Percentiles rank a stretch among this genome's conserved stretches.
Conservation (phyloP, 2,113 vertebrate genomes). For the Muntiacus reevesi region DNA sequence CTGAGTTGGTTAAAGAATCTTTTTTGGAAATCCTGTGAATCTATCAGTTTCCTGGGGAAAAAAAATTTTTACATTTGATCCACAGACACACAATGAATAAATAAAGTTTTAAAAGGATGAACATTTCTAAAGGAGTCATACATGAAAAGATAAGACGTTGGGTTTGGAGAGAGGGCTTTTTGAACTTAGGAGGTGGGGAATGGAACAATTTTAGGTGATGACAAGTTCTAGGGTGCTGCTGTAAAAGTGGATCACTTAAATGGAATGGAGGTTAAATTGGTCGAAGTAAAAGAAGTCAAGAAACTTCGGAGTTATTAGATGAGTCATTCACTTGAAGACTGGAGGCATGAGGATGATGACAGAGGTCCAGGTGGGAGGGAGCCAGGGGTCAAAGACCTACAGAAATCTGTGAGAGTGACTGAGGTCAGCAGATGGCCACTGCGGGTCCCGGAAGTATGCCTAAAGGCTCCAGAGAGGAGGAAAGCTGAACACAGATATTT, state of each 20-base stretch:
- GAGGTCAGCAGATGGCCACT: neutral
- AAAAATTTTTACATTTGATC: neutral
- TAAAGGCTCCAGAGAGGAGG: neutral
- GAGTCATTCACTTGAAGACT: conserved; percentile 5
- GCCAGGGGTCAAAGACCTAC: neutral
- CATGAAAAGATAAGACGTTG: neutral
- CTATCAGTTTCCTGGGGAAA: neutral
- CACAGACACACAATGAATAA: neutral
- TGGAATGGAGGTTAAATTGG: neutral
- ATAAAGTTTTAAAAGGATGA: neutral
- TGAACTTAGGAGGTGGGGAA: neutral
- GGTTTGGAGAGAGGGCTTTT: neutral
- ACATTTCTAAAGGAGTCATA: neutral
- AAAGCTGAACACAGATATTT: neutral
- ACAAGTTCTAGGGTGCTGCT: neutral
- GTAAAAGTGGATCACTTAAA: neutral
- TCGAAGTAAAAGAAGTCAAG: neutral
- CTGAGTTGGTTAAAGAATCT: conserved; percentile 43
- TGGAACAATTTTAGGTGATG: neutral
- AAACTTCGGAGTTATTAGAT: neutral
- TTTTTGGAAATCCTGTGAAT: neutral
- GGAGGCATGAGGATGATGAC: neutral
- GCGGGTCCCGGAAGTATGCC: neutral
- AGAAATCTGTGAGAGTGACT: neutral
- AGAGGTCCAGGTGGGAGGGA: neutral